Evolutionary conservation across 2,797 vertebrate species (phyloP), one percentile per base, ranked within the genome.

Genomic region (Carapus acus): DNA sequence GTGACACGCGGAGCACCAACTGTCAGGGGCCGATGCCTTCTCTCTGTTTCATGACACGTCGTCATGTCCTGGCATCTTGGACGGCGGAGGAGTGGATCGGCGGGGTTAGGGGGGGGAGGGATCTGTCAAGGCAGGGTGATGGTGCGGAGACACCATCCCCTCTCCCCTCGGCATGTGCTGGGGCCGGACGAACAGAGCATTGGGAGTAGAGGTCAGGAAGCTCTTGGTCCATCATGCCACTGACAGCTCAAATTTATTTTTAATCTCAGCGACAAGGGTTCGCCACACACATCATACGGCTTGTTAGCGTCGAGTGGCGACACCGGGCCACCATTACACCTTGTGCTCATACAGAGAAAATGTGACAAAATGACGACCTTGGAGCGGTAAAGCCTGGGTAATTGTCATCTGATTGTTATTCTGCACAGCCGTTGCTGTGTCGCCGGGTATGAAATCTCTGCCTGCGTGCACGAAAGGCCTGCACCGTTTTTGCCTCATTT

Each of bases 231-330:
- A 47, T 74, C 71, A 38, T 40, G 65, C 70, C 65, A 76, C 83
- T 84, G 83, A 86, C 83, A 74, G 74, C 71, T 79, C 77, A 58
- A 73, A 83, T 88, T 86, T 85, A 83, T 83, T 86, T 86, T 85
- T 81, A 83, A 86, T 85, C 80, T 67, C 13, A 31, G 59, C 24
- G 75, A 79, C 67, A 78, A 76, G 78, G 69, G 69, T 62, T 49
- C 22, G 38, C 72, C 73, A 57, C 73, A 58, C 77, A 69, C 69
- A 80, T 83, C 78, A 69, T 73, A 77, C 69, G 83, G 61, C 82
- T 81, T 73, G 81, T 82, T 83, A 81, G 74, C 39, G 54, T 71
- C 50, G 70, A 78, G 71, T 62, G 67, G 67, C 38, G 56, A 71
- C 49, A 51, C 39, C 56, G 13, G n/a, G 48, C 53, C 53, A 8